A percentile compares a stretch with the other conserved stretches of the same genome.
phyloP scores from a whole-genome alignment of 2,797 vertebrate genomes.

The Tiaroga cobitis region DNA sequence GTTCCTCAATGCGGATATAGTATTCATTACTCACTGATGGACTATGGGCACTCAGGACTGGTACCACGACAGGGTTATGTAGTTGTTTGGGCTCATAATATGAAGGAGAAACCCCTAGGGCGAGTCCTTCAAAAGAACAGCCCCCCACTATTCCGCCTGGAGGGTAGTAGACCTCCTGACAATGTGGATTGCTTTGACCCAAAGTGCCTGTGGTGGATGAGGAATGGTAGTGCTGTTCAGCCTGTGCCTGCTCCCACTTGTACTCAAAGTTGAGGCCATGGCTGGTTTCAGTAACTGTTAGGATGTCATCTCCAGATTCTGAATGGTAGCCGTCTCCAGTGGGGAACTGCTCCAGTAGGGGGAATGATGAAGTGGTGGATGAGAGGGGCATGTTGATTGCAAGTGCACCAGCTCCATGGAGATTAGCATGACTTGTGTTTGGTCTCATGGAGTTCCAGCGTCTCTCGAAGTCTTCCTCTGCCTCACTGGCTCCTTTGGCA shows the following conservation, averaged over 20 bases:
- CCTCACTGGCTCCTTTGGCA: conserved; percentile 89
- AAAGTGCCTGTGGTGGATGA: conserved; percentile 70
- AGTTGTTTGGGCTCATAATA: conserved; percentile 86
- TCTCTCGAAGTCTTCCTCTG: conserved; percentile 92
- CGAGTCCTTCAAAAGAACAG: conserved; percentile 73
- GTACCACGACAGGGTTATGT: conserved; percentile 84
- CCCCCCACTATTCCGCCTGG: conserved; percentile 78
- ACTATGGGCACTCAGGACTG: conserved; percentile 90
- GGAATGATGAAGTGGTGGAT: conserved; percentile 83
- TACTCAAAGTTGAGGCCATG: conserved; percentile 96
- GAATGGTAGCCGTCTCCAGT: conserved; percentile 85
- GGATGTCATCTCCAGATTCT: conserved; percentile 88
- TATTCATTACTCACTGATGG: conserved; percentile 91
- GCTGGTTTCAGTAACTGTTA: conserved; percentile 95
- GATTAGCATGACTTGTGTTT: conserved; percentile 67
- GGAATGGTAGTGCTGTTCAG: conserved; percentile 76
- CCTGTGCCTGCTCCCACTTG: conserved; percentile 92
- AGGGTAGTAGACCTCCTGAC: conserved; percentile 86
- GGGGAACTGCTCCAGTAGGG: conserved; percentile 90
- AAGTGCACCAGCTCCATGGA: conserved; percentile 63
- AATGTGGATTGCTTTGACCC: conserved; percentile 77
- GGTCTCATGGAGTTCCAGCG: conserved; percentile 95
- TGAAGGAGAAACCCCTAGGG: conserved; percentile 83
- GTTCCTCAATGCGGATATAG: conserved; percentile 95
- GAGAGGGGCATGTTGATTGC: conserved; percentile 66